Percentiles rank a stretch among this genome's conserved stretches.
Evolutionary conservation across 1,140 invertebrate genomes (phyloP).

Genomic region (Neodiprion lecontei): DNA sequence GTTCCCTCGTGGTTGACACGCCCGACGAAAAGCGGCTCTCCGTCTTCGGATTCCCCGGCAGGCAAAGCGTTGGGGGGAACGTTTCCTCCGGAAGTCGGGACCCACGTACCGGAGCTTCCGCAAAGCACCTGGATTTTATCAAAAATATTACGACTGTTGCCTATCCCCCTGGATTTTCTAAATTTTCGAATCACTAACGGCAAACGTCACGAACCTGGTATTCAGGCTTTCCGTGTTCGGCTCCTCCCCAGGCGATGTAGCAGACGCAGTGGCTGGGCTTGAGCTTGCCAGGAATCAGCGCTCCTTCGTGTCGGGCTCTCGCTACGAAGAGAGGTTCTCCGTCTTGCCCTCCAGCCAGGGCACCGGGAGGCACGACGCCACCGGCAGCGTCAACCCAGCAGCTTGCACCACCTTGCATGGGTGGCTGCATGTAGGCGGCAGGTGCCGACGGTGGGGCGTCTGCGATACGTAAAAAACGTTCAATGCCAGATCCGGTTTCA

Average conservation of each 20-base stretch:
- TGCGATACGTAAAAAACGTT: neutral
- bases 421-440: constrained; percentile 43
- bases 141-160: constrained; percentile 9
- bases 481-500: neutral
- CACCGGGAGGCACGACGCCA: constrained; percentile 74
- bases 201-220: constrained; percentile 70
- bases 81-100: constrained; percentile 66
- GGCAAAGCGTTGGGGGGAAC: constrained; percentile 76
- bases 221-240: constrained; percentile 74
- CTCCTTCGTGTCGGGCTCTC: constrained; percentile 76
- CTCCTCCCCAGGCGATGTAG: constrained; percentile 81
- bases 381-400: constrained; percentile 73
- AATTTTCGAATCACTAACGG: neutral
- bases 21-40: constrained; percentile 76
- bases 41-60: constrained; percentile 76
- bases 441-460: constrained; percentile 43
- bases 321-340: constrained; percentile 78
- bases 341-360: constrained; percentile 77
- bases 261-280: constrained; percentile 73
- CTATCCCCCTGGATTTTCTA: neutral
- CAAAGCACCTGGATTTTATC: constrained; percentile 64
- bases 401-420: constrained; percentile 33
- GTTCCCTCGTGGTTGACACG: constrained; percentile 70
- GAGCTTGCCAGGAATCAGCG: constrained; percentile 80
- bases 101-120: constrained; percentile 67